These are phyloP conservation scores for Pomatorhinus ruficollis DNA, from an alignment of 2,113 vertebrate genomes.

Conservation along the genomic window DNA sequence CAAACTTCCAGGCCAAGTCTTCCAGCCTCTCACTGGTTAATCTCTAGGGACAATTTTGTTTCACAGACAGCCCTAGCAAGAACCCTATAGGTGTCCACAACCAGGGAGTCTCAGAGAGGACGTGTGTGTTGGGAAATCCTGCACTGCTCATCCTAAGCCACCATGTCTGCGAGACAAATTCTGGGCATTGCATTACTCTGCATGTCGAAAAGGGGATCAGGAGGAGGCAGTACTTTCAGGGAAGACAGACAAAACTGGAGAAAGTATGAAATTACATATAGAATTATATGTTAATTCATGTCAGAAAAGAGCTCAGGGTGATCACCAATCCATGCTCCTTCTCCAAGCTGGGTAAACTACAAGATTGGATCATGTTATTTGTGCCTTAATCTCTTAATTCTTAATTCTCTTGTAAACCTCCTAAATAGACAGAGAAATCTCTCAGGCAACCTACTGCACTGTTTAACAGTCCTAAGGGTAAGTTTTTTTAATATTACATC, in stretches of 20 bases:
- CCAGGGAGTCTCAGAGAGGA: neutral
- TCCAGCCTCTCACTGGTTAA: neutral
- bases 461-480: neutral
- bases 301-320: neutral
- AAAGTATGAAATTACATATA: neutral
- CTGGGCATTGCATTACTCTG: neutral
- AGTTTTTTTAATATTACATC: neutral
- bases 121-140: neutral
- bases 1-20: neutral
- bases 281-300: neutral
- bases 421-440: neutral
- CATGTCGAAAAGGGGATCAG: neutral
- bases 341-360: neutral
- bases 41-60: neutral
- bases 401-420: neutral
- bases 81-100: neutral
- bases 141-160: neutral
- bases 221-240: neutral
- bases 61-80: neutral
- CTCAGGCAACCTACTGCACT: neutral
- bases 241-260: neutral
- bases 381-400: neutral
- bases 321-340: neutral
- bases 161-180: fast-evolving
- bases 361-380: neutral